Evolutionary conservation across 2,113 vertebrate species (phyloP).

Genomic region (Pelecanus crispus): DNA sequence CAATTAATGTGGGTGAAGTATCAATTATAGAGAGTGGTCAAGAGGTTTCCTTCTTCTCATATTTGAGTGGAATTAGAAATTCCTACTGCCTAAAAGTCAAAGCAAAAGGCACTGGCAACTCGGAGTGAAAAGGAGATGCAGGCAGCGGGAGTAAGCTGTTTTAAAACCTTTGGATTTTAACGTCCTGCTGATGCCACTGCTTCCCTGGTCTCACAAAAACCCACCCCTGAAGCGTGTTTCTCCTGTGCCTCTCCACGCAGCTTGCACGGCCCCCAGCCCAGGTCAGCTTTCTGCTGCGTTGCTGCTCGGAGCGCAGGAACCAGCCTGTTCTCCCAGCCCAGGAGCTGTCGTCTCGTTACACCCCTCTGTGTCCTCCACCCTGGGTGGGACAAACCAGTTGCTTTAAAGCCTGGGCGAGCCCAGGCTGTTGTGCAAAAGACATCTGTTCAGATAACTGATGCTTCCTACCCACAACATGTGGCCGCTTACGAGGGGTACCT

Average conservation of each 20-base stretch:
- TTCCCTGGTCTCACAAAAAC: neutral
- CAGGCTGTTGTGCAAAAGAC: accelerated
- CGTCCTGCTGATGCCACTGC: neutral
- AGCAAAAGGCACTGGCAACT: neutral
- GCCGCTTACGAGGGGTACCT: accelerated
- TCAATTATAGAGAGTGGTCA: neutral
- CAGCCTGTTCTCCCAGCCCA: neutral
- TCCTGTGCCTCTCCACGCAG: neutral
- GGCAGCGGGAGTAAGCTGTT: neutral
- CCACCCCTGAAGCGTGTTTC: neutral
- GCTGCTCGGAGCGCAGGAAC: neutral
- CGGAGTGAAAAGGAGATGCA: neutral
- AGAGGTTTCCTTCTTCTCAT: neutral
- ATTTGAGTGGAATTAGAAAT: neutral
- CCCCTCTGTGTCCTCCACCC: neutral
- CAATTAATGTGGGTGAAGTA: neutral
- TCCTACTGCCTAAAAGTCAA: neutral
- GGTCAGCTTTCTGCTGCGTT: neutral
- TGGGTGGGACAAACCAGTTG: neutral
- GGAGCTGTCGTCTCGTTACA: neutral
- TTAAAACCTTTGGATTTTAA: neutral
- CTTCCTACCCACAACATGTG: neutral
- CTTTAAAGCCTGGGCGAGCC: neutral
- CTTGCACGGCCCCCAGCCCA: neutral
- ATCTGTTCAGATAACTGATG: neutral